Evolutionary conservation across 2,797 vertebrate genomes (phyloP).

Genomic region (Hemitrygon akajei): DNA sequence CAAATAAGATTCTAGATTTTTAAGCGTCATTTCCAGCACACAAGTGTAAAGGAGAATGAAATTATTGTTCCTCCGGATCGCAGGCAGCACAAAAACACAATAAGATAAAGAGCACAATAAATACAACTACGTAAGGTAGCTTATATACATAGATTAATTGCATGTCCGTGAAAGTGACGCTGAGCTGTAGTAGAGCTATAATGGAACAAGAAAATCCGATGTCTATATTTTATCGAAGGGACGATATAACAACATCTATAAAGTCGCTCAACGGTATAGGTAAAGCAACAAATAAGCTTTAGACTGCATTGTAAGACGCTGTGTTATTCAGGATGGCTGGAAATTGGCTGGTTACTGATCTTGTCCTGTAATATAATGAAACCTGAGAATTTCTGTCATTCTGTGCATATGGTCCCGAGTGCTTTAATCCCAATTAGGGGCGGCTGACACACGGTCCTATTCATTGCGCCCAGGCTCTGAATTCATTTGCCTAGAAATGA

Average conservation of each 20-base stretch:
- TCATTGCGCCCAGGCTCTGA: constrained; percentile 78
- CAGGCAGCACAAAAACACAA: too few relatives aligned
- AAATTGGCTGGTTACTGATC: constrained; percentile 37
- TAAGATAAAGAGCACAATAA: too few relatives aligned
- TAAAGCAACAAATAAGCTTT: constrained; percentile 22
- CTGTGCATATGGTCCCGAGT: constrained; percentile 89
- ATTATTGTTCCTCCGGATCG: too few relatives aligned
- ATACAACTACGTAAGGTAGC: too few relatives aligned
- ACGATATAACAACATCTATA: neutral
- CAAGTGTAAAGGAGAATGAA: too few relatives aligned
- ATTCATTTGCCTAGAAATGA: constrained; percentile 99
- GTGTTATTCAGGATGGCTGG: constrained; percentile 33
- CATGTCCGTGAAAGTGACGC: too few relatives aligned
- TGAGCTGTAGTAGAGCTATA: neutral
- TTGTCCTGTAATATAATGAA: constrained; percentile 63
- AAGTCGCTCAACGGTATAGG: constrained; percentile 5
- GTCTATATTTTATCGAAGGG: constrained; percentile 1
- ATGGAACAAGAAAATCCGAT: neutral
- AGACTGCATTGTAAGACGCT: constrained; percentile 20
- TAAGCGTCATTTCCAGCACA: too few relatives aligned
- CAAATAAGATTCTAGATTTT: too few relatives aligned
- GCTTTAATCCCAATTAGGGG: constrained; percentile 99
- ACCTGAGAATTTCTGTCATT: constrained; percentile 89
- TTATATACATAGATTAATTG: too few relatives aligned
- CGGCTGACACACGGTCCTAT: constrained; percentile 97